These are phyloP conservation scores for Prionace glauca DNA, from an alignment of 2,797 vertebrate species.

Conservation along the genomic window DNA sequence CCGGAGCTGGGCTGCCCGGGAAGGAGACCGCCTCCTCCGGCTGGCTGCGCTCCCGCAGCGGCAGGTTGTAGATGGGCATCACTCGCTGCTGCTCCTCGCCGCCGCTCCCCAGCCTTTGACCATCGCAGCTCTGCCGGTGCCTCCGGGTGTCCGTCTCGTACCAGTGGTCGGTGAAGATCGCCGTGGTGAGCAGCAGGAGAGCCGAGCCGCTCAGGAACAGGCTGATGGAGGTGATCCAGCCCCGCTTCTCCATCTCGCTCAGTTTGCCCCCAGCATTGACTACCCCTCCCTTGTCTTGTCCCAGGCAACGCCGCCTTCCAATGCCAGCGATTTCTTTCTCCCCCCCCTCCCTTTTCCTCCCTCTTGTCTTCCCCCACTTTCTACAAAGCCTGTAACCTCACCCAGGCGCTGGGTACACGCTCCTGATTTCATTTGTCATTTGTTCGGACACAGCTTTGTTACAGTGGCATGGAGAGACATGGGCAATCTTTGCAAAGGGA, in stretches of 20 bases:
- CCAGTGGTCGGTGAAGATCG: constrained; percentile 76
- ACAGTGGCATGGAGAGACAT: not conserved
- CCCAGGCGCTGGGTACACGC: not conserved
- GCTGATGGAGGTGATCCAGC: constrained; percentile 66
- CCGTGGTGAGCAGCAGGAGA: constrained; percentile 69
- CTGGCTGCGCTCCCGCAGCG: constrained; percentile 61
- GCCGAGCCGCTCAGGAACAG: constrained; percentile 66
- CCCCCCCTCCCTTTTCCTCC: too few species aligned
- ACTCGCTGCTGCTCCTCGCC: constrained; percentile 76
- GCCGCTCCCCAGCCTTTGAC: constrained; percentile 52
- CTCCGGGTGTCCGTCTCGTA: constrained; percentile 74
- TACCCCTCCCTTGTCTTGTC: not conserved
- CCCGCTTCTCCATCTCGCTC: constrained; percentile 61
- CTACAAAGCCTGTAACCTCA: not conserved
- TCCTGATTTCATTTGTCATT: not conserved
- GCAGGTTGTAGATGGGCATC: constrained; percentile 76
- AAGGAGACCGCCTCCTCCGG: constrained; percentile 29
- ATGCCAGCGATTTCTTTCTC: not conserved
- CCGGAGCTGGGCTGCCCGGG: constrained; percentile 46
- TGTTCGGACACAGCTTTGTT: not conserved
- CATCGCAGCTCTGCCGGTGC: constrained; percentile 74
- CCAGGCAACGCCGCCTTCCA: not conserved
- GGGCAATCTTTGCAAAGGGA: not conserved
- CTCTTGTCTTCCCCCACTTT: not conserved
- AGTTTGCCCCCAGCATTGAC: constrained; percentile 40